These are phyloP conservation scores for Aplocera efformata DNA, from an alignment of 2,888 invertebrate genomes.

Conservation along the genomic window DNA sequence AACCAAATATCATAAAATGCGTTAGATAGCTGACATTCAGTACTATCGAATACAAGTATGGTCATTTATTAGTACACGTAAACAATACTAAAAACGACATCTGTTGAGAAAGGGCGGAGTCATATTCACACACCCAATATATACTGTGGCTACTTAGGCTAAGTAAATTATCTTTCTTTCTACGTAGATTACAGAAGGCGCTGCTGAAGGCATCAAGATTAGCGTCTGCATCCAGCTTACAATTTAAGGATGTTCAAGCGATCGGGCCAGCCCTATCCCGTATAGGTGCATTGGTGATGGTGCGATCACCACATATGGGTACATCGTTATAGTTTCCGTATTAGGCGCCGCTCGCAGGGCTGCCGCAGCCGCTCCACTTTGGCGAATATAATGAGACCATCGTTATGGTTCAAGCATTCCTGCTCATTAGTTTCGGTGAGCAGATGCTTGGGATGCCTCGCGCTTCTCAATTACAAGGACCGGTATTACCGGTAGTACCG, in stretches of 20 bases:
- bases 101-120: too few species aligned
- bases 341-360: constrained; percentile 29
- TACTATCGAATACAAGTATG: too few species aligned
- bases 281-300: constrained; percentile 22
- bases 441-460: constrained; percentile 9
- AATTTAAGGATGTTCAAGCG: not conserved
- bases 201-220: too few species aligned
- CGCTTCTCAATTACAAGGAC: constrained; percentile 14
- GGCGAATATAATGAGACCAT: constrained; percentile 29
- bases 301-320: constrained; percentile 24
- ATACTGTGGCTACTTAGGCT: too few species aligned
- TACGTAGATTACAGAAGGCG: too few species aligned
- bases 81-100: too few species aligned
- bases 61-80: too few species aligned
- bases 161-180: too few species aligned
- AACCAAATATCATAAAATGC: too few species aligned
- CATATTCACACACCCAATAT: too few species aligned
- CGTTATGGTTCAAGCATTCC: constrained; percentile 17
- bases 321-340: constrained; percentile 35
- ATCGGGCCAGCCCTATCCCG: constrained; percentile 8
- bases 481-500: constrained; percentile 5
- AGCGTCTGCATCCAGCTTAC: too few species aligned
- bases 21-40: too few species aligned
- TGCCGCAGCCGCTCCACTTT: constrained; percentile 16
- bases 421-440: constrained; percentile 18